Conservation (phyloP, 1,140 invertebrate species). For the Halotydeus destructor region DNA sequence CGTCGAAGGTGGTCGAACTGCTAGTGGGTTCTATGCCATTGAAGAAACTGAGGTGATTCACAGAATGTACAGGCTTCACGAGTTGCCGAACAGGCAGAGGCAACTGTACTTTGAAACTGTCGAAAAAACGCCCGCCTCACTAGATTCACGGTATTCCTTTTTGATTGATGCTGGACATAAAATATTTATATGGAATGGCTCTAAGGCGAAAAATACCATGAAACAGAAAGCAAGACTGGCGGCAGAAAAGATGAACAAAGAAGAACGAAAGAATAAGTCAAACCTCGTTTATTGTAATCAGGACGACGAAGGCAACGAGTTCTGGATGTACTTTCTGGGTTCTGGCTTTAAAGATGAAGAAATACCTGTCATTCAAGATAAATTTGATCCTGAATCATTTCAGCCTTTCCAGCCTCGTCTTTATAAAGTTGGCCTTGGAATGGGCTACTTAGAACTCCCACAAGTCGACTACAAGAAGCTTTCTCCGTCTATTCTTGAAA, state of each 20-base stretch:
- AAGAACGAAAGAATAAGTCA: constrained; percentile 84
- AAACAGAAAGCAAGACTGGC: constrained; percentile 82
- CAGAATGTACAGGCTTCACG: constrained; percentile 71
- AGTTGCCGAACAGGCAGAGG: constrained; percentile 39
- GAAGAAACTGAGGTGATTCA: constrained; percentile 69
- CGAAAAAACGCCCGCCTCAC: constrained; percentile 36
- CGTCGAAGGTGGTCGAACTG: constrained; percentile 85
- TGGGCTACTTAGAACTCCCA: constrained; percentile 94
- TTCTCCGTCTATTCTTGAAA: constrained; percentile 51
- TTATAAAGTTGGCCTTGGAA: constrained; percentile 84
- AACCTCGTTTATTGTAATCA: constrained; percentile 68
- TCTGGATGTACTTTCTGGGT: constrained; percentile 44
- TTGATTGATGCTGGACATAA: constrained; percentile 65
- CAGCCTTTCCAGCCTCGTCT: constrained; percentile 50
- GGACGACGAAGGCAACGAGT: constrained; percentile 56
- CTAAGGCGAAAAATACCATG: constrained; percentile 75
- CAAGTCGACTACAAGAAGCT: constrained; percentile 45
- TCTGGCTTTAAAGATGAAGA: not conserved
- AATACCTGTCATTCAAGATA: constrained; percentile 33
- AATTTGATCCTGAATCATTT: constrained; percentile 50
- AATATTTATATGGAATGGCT: constrained; percentile 79
- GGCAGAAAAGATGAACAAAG: constrained; percentile 97
- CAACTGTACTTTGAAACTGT: constrained; percentile 78
- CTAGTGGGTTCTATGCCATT: constrained; percentile 91
- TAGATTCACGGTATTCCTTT: constrained; percentile 83